phyloP scores from a whole-genome alignment of 2,888 invertebrate genomes.

The Sacculina carcini region DNA sequence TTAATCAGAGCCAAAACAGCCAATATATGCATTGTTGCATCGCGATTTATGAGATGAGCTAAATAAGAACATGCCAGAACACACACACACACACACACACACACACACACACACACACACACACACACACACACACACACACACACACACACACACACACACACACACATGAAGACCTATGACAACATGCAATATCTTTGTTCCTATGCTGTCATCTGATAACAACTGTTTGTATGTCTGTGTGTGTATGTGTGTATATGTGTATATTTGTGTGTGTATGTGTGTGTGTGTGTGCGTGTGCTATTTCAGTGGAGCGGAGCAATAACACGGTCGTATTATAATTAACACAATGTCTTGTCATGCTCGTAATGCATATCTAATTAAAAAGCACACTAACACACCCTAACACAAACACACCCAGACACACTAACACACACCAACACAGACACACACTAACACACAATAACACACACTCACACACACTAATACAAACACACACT shows the following conservation, averaged over 20 bases:
- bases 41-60: not conserved
- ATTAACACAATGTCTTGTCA: too few relatives aligned
- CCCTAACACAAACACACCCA: too few relatives aligned
- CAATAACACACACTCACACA: too few relatives aligned
- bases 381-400: too few relatives aligned
- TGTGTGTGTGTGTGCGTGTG: constrained; percentile 3
- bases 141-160: not conserved
- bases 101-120: not conserved
- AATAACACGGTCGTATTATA: too few relatives aligned
- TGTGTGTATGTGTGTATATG: not conserved
- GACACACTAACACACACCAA: too few relatives aligned
- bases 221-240: not conserved
- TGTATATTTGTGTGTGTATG: not conserved
- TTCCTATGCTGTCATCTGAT: not conserved
- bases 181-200: not conserved
- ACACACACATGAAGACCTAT: not conserved
- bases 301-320: too few relatives aligned
- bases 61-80: not conserved
- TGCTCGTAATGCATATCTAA: too few relatives aligned
- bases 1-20: not conserved
- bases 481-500: too few relatives aligned
- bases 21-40: not conserved
- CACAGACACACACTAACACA: too few relatives aligned
- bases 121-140: not conserved
- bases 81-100: not conserved